Evolutionary conservation across 2,888 invertebrate genomes (phyloP), one percentile per base, ranked within the genome.

Genomic region (Argynnis bischoffii): DNA sequence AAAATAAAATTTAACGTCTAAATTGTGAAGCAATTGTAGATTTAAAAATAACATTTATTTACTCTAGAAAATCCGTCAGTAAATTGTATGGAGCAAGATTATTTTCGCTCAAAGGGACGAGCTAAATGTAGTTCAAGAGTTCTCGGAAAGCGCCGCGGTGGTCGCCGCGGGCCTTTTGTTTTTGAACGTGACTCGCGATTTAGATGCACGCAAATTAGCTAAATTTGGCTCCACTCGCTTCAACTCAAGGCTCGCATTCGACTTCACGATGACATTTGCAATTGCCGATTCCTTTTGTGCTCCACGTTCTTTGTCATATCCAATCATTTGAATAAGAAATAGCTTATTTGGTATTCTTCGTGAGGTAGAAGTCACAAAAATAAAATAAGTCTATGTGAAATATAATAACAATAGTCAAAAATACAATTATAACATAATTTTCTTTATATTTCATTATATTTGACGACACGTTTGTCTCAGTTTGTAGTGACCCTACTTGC

Each of bases 131-230:
- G 79, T 79, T 74, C 69, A 74, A 77, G 81, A 69, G 81, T 90
- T 90, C 90, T 81, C 76, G 78, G 90, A 89, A 90, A 84, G 78
- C 79, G 71, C 79, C 76, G 67, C 79, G 78, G 84, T 84, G 89
- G 89, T 88, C 87, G 88, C 83, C 83, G 79, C 73, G 74, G 78
- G 79, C 74, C 83, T 84, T 89, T 90, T 88, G 88, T 89, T 90
- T 88, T 85, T 82, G 78, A 82, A 88, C 88, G 90, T 89, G 89
- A 90, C 87, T 88, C 77, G 85, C 79, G 79, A 81, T 83, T 87
- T 86, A 86, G 84, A 81, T 82, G 85, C 82, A 85, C 85, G 87
- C 88, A 84, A 89, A 89, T 87, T 86, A 81, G 79, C 84, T 90
- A 86, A 87, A 86, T 87, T 87, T 89, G 87, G 81, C 61, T 47